Base-by-base conservation (phyloP, 1,140 invertebrate genomes). In the Pissodes strobi region DNA sequence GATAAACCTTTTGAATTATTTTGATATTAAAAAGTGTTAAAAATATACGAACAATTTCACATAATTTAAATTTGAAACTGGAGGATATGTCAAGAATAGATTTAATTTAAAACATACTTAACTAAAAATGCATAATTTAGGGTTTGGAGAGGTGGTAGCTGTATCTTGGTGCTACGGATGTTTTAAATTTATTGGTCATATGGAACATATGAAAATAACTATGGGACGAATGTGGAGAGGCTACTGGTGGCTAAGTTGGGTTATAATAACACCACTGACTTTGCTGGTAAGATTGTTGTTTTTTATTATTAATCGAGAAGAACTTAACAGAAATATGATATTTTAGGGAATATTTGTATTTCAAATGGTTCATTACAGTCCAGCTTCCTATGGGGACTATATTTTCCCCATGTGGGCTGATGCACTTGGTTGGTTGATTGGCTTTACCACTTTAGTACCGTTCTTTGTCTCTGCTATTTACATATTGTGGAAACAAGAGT, bases 91-190 rank as follows among this genome's bases (percentile, higher is more conserved):
- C n/a, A 27, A 27, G 25, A 27, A 27, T 27, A 27, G 25, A 5
- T 27, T 27, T 9, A 5, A 27, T n/a, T n/a, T n/a, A n/a, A n/a
- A n/a, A n/a, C n/a, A n/a, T n/a, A n/a, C n/a, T n/a, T n/a, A n/a
- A n/a, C n/a, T n/a, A 17, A 39, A 39, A 5, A 39, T 39, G 4
- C 4, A 39, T 51, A 9, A 1, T 51, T 13, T 53, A 62, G 90
- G 89, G 27, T 74, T 89, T 23, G 82, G 83, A 17, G 90, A 93
- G 83, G 83, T 88, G 18, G 78, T 82, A 5, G 80, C 86, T 6
- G 82, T 90, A 0, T 81, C 84, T 8, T 92, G 88, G 87, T 83
- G 87, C 13, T 92, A 92, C 76, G 90, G 90, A 2, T 83, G 83
- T 53, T 80, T 80, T 45, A 78, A 80, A 63, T 84, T 85, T 19